Evolutionary conservation across 1,140 invertebrate species (phyloP).

Genomic region (Drosophila persimilis): DNA sequence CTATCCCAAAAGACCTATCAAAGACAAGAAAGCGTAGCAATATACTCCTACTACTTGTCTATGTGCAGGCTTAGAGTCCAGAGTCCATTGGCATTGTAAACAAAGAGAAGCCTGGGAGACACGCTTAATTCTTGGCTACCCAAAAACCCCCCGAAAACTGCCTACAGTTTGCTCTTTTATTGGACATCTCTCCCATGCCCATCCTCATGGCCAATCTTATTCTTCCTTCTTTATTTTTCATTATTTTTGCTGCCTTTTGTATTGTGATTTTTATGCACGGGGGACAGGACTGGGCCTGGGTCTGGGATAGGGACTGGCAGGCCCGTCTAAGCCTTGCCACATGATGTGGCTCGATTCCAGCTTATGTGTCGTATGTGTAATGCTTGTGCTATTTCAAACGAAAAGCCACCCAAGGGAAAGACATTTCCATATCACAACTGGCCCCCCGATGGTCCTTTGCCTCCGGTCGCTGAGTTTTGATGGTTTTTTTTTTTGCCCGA

Average conservation of each 20-base stretch:
- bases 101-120: slow-evolving; percentile 22
- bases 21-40: slow-evolving; percentile 12
- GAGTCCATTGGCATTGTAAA: slow-evolving; percentile 55
- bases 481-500: slow-evolving; percentile 10
- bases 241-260: slow-evolving; percentile 19
- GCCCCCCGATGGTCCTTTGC: neutral
- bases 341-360: slow-evolving; percentile 36
- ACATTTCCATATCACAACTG: slow-evolving; percentile 18
- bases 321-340: slow-evolving; percentile 19
- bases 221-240: slow-evolving; percentile 21
- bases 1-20: slow-evolving; percentile 40
- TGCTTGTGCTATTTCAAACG: slow-evolving; percentile 12
- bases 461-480: neutral
- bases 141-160: neutral
- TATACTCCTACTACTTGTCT: neutral
- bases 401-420: neutral
- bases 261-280: no score
- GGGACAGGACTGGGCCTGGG: neutral
- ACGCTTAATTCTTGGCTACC: slow-evolving; percentile 32
- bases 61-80: slow-evolving; percentile 34
- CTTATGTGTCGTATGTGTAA: slow-evolving; percentile 42
- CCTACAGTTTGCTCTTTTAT: slow-evolving; percentile 30
- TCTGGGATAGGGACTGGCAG: neutral
- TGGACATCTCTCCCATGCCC: slow-evolving; percentile 17
- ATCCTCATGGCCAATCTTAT: no score